Evolutionary conservation across 2,888 invertebrate species (phyloP).

Genomic region (Vesta saturnalis): DNA sequence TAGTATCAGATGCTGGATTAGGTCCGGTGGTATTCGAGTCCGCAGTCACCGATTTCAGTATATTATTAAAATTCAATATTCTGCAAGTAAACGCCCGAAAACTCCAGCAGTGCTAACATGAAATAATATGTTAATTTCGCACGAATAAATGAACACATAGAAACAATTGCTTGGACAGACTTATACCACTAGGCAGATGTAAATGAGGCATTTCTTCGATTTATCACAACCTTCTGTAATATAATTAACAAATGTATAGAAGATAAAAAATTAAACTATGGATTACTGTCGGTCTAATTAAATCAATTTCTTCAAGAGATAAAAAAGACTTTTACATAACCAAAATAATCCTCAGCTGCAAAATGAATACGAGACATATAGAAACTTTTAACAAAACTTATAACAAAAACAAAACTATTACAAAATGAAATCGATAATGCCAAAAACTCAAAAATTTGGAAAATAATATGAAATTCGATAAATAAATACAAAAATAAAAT

Average conservation of each 20-base stretch:
- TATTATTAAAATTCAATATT: background rate
- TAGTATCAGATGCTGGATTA: background rate
- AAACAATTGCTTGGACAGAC: background rate
- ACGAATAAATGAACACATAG: background rate
- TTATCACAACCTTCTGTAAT: background rate
- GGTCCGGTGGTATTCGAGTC: background rate
- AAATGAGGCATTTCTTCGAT: background rate
- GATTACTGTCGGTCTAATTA: conserved; percentile 5
- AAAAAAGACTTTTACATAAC: background rate
- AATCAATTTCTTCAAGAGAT: conserved; percentile 4
- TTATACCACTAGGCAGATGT: background rate
- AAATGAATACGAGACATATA: background rate
- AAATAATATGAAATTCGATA: conserved; percentile 4
- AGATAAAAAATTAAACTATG: conserved; percentile 2
- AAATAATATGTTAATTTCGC: background rate
- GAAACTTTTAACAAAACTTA: background rate
- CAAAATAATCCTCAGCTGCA: background rate
- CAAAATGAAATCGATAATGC: conserved; percentile 4
- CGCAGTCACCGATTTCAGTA: conserved; percentile 1
- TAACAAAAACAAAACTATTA: conserved; percentile 9
- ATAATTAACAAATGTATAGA: background rate
- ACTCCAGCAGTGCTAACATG: background rate
- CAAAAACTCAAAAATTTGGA: conserved; percentile 5
- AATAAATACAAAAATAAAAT: background rate
- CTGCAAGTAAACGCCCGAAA: background rate